Base-by-base conservation (phyloP, 1,140 invertebrate species). In the Euura saliciscinereae region DNA sequence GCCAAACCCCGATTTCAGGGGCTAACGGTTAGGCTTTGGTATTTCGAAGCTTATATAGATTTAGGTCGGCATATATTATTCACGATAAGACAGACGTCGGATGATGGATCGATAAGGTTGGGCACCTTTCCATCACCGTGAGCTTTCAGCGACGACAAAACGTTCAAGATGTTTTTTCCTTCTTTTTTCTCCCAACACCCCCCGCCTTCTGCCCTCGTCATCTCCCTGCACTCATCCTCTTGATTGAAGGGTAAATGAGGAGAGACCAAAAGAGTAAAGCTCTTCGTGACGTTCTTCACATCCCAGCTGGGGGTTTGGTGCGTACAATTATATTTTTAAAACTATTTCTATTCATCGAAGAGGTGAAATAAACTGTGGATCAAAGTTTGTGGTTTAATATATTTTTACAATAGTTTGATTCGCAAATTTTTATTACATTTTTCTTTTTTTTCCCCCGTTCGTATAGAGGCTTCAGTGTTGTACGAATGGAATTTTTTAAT, bases 41-140 rank as follows among this genome's bases (percentile, higher is more conserved):
- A 59, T 59, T 59, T 59, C 51, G 13, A 59, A n/a, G 51, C 51
- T 59, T 59, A 59, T 28, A 28, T 59, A 59, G 51, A n/a, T 59
- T 59, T 59, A 59, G 51, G 51, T n/a, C 51, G 51, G 13, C 51
- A 6, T 59, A 59, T 59, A 59, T 59, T 59, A 59, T 59, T 59
- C 51, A 59, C 51, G 51, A 59, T 59, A 59, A 59, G 51, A 59
- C 51, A 59, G 51, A 59, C 51, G 51, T 59, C 51, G 51, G 51
- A 59, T 59, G 51, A 59, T 59, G 51, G 51, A 59, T 59, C 51
- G 51, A 59, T 59, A 59, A 59, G 51, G 51, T 59, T 11, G 51
- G 51, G 51, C 51, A n/a, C 6, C 5, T 59, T 59, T 59, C 51
- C 51, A 59, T 59, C 51, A 59, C 51, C 51, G 51, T n/a, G 51